These are phyloP conservation scores for Parnassius smintheus DNA, from an alignment of 2,888 invertebrate species.

Conservation along the genomic window DNA sequence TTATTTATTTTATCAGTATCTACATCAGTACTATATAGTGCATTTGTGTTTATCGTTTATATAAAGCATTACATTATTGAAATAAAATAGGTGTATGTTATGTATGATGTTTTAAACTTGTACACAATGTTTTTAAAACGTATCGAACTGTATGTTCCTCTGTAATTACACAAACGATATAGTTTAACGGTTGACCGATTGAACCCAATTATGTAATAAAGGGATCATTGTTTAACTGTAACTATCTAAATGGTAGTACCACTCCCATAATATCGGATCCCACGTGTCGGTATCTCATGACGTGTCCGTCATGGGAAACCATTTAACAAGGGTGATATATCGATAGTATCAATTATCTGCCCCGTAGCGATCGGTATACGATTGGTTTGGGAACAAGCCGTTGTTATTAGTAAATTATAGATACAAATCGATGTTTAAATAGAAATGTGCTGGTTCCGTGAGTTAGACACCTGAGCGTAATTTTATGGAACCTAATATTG, in stretches of 20 bases:
- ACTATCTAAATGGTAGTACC: conserved; percentile 32
- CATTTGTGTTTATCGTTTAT: no score
- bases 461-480: conserved; percentile 9
- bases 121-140: no score
- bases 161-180: conserved; percentile 4
- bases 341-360: conserved; percentile 69
- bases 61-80: no score
- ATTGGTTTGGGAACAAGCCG: conserved; percentile 39
- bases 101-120: no score
- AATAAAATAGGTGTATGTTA: no score
- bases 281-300: conserved; percentile 44
- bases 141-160: no score
- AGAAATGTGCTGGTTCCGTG: background rate
- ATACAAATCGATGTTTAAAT: conserved; percentile 28
- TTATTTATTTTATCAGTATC: no score
- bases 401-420: conserved; percentile 52
- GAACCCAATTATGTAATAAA: conserved; percentile 26
- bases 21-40: no score
- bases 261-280: conserved; percentile 38
- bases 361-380: conserved; percentile 39
- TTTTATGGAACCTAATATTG: background rate
- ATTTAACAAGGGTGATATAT: conserved; percentile 70
- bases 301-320: conserved; percentile 60
- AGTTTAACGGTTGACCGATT: conserved; percentile 26
- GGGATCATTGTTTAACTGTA: conserved; percentile 28